Evolutionary conservation across 2,113 vertebrate species (phyloP).

Genomic region (Ptychochromis oligacanthus): DNA sequence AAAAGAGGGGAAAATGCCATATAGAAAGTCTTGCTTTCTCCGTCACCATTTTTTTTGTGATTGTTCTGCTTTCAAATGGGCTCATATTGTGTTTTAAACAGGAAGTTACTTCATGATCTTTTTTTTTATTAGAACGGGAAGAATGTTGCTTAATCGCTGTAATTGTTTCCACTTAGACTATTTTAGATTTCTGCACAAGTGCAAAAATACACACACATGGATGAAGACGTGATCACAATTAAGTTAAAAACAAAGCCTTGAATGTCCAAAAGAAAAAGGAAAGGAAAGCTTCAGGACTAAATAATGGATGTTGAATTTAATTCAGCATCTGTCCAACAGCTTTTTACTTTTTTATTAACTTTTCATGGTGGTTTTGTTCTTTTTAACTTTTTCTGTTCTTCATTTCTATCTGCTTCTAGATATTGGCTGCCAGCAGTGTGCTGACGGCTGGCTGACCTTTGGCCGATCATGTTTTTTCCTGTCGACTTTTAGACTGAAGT

Average conservation of each 20-base stretch:
- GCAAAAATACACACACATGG: neutral
- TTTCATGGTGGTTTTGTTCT: neutral
- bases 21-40: neutral
- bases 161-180: neutral
- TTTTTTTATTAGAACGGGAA: neutral
- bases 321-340: neutral
- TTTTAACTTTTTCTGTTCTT: neutral
- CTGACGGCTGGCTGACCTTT: slow-evolving; percentile 44
- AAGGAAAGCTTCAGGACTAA: neutral
- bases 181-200: neutral
- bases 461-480: slow-evolving; percentile 64
- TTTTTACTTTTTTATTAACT: neutral
- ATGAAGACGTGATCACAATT: neutral
- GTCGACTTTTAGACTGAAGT: slow-evolving; percentile 57
- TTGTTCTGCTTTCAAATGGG: slow-evolving; percentile 24
- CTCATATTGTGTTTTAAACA: neutral
- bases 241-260: neutral
- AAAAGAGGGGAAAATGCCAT: neutral
- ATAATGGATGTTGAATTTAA: too few species aligned
- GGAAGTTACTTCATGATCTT: neutral
- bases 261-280: neutral
- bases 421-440: slow-evolving; percentile 34
- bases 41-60: neutral
- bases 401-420: slow-evolving; percentile 7
- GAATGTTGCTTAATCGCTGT: neutral